phyloP scores from a whole-genome alignment of 2,888 invertebrate species.

The Thalpophila matura region DNA sequence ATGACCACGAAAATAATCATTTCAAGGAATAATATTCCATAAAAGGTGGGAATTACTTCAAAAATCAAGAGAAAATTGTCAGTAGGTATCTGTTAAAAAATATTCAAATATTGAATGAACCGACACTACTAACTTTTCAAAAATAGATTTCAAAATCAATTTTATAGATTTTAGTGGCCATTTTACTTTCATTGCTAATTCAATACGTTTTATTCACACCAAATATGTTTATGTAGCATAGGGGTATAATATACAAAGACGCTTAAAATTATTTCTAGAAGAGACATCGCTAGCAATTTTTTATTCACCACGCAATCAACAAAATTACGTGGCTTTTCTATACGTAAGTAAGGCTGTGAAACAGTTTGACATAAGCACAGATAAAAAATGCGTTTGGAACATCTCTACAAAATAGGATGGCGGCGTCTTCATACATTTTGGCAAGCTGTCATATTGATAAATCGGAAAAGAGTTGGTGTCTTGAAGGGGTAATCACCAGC shows the following conservation, averaged over 20 bases:
- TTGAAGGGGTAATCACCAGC: slow-evolving; percentile 72
- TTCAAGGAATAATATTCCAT: neutral
- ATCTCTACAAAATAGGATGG: slow-evolving; percentile 11
- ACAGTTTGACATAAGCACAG: slow-evolving; percentile 21
- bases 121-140: neutral
- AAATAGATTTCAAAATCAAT: neutral
- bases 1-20: neutral
- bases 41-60: neutral
- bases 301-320: no score
- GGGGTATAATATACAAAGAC: slow-evolving; percentile 4
- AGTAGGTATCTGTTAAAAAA: neutral
- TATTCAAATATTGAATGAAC: neutral
- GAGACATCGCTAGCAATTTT: neutral
- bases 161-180: neutral
- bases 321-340: slow-evolving; percentile 1
- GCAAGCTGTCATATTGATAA: slow-evolving; percentile 39
- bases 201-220: neutral
- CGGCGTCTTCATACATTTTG: slow-evolving; percentile 14
- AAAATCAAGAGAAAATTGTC: neutral
- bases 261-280: neutral
- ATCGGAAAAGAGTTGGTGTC: slow-evolving; percentile 35
- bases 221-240: neutral
- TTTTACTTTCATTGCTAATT: slow-evolving; percentile 6
- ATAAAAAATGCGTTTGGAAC: slow-evolving; percentile 22
- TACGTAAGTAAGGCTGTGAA: slow-evolving; percentile 8